Evolutionary conservation across 2,888 invertebrate species (phyloP).

Genomic region (Sialis fuliginosa): DNA sequence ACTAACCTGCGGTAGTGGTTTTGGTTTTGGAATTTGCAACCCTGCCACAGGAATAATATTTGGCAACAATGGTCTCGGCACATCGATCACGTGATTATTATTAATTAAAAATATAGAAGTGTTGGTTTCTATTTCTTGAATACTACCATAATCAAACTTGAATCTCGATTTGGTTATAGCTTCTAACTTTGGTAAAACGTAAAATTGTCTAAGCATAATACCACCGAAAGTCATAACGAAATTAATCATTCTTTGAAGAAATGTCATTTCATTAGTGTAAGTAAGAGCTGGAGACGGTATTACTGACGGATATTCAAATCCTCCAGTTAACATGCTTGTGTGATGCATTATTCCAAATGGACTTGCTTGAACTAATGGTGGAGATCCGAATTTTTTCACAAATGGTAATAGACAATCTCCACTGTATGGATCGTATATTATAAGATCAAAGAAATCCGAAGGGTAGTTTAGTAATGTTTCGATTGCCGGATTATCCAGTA

Average conservation of each 20-base stretch:
- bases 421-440: neutral
- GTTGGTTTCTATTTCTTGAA: slow-evolving; percentile 11
- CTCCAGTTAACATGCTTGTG: neutral
- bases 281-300: neutral
- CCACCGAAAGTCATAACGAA: neutral
- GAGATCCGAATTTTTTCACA: slow-evolving; percentile 1
- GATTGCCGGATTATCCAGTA: neutral
- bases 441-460: slow-evolving; percentile 1
- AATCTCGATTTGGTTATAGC: slow-evolving; percentile 6
- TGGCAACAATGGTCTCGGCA: slow-evolving; percentile 18
- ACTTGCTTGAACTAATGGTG: slow-evolving; percentile 1
- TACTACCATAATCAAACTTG: slow-evolving; percentile 1
- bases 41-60: slow-evolving; percentile 22
- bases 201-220: neutral
- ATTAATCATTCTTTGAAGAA: slow-evolving; percentile 5
- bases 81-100: slow-evolving; percentile 16
- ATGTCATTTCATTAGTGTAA: slow-evolving; percentile 6
- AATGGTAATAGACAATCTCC: slow-evolving; percentile 3
- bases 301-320: slow-evolving; percentile 2
- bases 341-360: slow-evolving; percentile 1
- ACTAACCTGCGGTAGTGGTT: slow-evolving; percentile 16
- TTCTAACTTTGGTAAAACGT: slow-evolving; percentile 4
- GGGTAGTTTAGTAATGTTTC: slow-evolving; percentile 1
- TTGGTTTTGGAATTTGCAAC: slow-evolving; percentile 16
- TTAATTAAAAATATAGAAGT: slow-evolving; percentile 18